phyloP scores from a whole-genome alignment of 2,113 vertebrate genomes.

The Limnothrissa miodon region DNA sequence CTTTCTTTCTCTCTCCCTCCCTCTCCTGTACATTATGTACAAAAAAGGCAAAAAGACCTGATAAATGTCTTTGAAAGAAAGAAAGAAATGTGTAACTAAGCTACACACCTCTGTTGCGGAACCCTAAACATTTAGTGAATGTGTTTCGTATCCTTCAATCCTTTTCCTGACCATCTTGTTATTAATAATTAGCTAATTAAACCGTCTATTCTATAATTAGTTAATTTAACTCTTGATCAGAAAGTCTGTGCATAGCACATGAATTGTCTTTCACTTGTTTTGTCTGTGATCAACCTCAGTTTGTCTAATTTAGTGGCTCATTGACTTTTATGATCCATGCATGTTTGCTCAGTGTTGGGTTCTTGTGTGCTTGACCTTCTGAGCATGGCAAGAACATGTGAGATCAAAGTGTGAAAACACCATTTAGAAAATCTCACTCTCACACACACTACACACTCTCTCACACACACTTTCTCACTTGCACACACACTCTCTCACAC shows the following conservation, averaged over 20 bases:
- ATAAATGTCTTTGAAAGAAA: too few relatives aligned
- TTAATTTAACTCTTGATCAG: too few relatives aligned
- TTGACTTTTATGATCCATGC: background rate
- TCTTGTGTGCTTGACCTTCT: background rate
- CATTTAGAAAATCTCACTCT: background rate
- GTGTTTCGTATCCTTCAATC: background rate
- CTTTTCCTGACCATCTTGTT: background rate
- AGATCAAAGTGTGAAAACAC: conserved; percentile 2
- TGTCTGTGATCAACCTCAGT: background rate
- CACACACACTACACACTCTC: background rate
- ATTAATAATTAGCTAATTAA: too few relatives aligned
- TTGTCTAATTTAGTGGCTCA: background rate
- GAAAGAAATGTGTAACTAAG: background rate
- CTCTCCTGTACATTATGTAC: too few relatives aligned
- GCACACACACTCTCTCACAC: background rate
- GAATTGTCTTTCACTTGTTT: background rate
- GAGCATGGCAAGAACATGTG: background rate
- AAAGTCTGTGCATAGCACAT: background rate
- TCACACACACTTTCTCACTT: too few relatives aligned
- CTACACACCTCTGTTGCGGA: too few relatives aligned
- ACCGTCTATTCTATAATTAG: too few relatives aligned
- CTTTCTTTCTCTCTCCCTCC: too few relatives aligned
- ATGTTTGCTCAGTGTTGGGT: background rate
- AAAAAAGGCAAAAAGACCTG: too few relatives aligned
- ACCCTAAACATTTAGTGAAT: too few relatives aligned